Base-by-base conservation (phyloP, 1,140 invertebrate genomes). In the Spodoptera litura region DNA sequence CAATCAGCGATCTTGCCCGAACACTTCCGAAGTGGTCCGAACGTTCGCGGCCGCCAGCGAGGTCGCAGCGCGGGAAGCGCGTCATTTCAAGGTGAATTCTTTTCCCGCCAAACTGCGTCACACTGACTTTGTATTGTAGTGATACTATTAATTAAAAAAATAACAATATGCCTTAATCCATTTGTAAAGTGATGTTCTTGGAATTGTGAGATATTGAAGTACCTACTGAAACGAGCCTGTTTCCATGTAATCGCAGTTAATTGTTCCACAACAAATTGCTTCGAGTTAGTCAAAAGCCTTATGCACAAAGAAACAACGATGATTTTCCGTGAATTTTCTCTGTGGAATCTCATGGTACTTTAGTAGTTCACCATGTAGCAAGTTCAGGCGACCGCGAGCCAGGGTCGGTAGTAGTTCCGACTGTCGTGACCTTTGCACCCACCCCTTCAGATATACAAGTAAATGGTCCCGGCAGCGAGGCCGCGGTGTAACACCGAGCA, bases 11-110 rank as follows among this genome's bases (percentile, higher is more conserved):
- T 71, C 73, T 38, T 49, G 38, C 13, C 64, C 84, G 86, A 88
- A 49, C 56, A 59, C 2, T 13, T 72, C 76, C 88, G 88, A 87
- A 53, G 77, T 87, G 87, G 87, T 11, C 73, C 81, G 84, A 86
- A 61, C 81, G 64, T 77, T 88, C 71, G 86, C 90, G 91, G 89
- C 89, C 90, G 88, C 88, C 76, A 86, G 84, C 92, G 91, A 91
- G 91, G 91, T 81, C 90, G 83, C 31, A 77, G 84, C 85, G 87
- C 89, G 90, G 91, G 90, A 91, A 92, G 85, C 87, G 83, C 88
- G 89, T 89, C 88, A 90, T 80, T 80, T 58, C 91, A 92, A 93
- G 91, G 91, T 88, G 83, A 90, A 78, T 82, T 91, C 86, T 89
- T 91, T 93, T 93, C 91, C 90, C 89, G 90, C 88, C 91, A 86